Percentiles rank a stretch among this genome's conserved stretches.
phyloP scores from a whole-genome alignment of 2,113 vertebrate genomes.

The Notechis scutatus region DNA sequence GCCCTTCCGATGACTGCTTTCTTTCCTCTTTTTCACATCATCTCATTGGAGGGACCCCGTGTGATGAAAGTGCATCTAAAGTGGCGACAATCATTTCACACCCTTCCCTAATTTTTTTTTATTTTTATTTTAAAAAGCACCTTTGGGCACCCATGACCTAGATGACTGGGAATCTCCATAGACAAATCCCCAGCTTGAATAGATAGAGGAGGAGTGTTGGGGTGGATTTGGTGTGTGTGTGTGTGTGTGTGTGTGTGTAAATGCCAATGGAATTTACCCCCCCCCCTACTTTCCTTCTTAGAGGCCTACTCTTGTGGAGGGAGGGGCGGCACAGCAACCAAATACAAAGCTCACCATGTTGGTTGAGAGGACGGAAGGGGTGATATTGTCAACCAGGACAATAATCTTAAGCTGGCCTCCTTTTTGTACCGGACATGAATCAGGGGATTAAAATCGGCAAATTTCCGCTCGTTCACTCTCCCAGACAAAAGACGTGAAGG shows the following conservation, averaged over 20 bases:
- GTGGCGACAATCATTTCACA: too few relatives aligned
- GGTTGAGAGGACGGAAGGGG: conserved; percentile 73
- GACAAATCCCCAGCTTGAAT: not conserved
- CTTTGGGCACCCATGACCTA: not conserved
- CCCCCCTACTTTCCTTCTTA: not conserved
- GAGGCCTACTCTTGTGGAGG: not conserved
- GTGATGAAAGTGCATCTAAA: too few relatives aligned
- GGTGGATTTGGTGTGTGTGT: not conserved
- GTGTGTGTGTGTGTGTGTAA: not conserved
- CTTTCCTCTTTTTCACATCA: too few relatives aligned
- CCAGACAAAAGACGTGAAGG: conserved; percentile 84
- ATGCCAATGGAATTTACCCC: not conserved
- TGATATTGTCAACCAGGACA: conserved; percentile 77
- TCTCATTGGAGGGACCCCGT: too few relatives aligned
- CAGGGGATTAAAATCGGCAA: conserved; percentile 94
- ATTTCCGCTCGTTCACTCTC: conserved; percentile 94
- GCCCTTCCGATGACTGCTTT: too few relatives aligned
- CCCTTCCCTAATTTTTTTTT: too few relatives aligned
- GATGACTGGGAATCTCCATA: not conserved
- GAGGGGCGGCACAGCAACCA: accelerated
- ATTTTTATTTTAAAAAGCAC: too few relatives aligned
- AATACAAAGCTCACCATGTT: conserved; percentile 51
- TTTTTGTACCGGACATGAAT: conserved; percentile 95
- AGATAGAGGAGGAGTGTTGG: not conserved
- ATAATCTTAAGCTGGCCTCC: conserved; percentile 75